Evolutionary conservation across 2,113 vertebrate genomes (phyloP), one percentile per base, ranked within the genome.

Genomic region (Scartelaos histophorus): DNA sequence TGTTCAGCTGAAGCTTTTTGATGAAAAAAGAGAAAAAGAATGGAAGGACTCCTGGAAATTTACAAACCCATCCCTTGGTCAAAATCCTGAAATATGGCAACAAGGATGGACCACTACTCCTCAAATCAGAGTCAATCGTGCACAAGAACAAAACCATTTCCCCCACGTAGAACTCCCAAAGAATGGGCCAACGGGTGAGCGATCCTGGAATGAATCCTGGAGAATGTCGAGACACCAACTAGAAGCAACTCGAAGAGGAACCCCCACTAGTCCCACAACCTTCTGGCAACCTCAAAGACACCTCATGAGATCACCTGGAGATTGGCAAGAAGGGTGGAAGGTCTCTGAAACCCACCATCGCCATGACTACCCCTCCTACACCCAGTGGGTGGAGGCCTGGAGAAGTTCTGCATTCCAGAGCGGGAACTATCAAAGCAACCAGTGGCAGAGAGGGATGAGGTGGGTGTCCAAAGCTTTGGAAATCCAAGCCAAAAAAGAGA

Each of bases 281-380:
- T 57, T 13, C 12, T 29, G 75, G 5, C 34, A 54, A 69, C 60
- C 61, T 7, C 21, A 73, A 3, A 60, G 73, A 22, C 7, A 45
- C 1, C 17, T 15, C 3, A 2, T 9, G 11, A 58, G 46, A 29
- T 69, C 70, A 17, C 12, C 38, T 19, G 64, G 67, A 58, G 88
- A 91, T 60, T 92, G 89, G 89, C 74, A 74, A 34, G 43, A 61
- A 5, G 71, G 87, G 24, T 92, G 87, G 85, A 81, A 73, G 84
- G 57, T 88, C 54, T 83, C 80, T 47, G 79, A 86, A 57, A 73
- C 75, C 29, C 65, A 76, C n/a, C 69, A 78, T 29, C 73, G 25
- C 64, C 86, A 88, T 35, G 81, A 89, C 47, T 83, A 34, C 68
- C 85, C 83, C 1, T 90, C 87, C 0, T 46, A 83, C 0, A 79